Percentiles rank a stretch among this genome's conserved stretches.
Conservation (phyloP, 1,140 invertebrate genomes). For the Aphelenchoides fujianensis region DNA sequence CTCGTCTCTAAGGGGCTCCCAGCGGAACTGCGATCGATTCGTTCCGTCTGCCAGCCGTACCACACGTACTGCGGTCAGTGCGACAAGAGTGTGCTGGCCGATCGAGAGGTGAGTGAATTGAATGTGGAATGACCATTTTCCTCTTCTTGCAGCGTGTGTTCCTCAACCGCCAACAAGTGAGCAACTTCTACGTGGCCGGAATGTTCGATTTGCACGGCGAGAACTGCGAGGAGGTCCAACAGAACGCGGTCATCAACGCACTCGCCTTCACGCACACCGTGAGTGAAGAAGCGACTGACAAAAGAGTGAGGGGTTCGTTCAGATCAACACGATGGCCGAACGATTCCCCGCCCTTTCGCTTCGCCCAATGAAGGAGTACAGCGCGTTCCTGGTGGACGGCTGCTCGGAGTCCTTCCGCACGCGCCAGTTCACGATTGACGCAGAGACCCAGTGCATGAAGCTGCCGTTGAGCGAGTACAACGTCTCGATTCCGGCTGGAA, state of each 20-base stretch:
- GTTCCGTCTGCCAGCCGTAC: slow-evolving; percentile 53
- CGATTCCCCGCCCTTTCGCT: slow-evolving; percentile 13
- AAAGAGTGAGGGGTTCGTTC: background rate
- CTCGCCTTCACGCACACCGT: slow-evolving; percentile 56
- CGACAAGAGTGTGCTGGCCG: slow-evolving; percentile 22
- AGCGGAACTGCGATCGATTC: slow-evolving; percentile 31
- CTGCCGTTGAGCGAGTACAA: slow-evolving; percentile 13
- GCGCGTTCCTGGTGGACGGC: slow-evolving; percentile 53
- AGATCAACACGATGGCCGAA: slow-evolving; percentile 18
- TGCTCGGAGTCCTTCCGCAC: slow-evolving; percentile 32
- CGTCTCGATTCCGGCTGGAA: slow-evolving; percentile 15
- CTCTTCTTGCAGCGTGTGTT: slow-evolving; percentile 25
- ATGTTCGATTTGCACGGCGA: slow-evolving; percentile 58
- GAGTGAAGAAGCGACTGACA: slow-evolving; percentile 7
- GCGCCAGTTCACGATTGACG: slow-evolving; percentile 19
- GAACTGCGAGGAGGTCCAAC: slow-evolving; percentile 40
- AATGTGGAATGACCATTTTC: slow-evolving; percentile 23
- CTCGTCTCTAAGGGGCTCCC: slow-evolving; percentile 15
- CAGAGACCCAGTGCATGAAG: slow-evolving; percentile 17
- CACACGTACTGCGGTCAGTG: slow-evolving; percentile 52
- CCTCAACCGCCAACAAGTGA: slow-evolving; percentile 28
- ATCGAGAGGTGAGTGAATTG: slow-evolving; percentile 20
- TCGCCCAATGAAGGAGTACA: slow-evolving; percentile 45
- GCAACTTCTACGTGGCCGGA: slow-evolving; percentile 49
- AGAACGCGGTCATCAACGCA: slow-evolving; percentile 48